phyloP scores from a whole-genome alignment of 2,113 vertebrate genomes.

The Xerus inauris region DNA sequence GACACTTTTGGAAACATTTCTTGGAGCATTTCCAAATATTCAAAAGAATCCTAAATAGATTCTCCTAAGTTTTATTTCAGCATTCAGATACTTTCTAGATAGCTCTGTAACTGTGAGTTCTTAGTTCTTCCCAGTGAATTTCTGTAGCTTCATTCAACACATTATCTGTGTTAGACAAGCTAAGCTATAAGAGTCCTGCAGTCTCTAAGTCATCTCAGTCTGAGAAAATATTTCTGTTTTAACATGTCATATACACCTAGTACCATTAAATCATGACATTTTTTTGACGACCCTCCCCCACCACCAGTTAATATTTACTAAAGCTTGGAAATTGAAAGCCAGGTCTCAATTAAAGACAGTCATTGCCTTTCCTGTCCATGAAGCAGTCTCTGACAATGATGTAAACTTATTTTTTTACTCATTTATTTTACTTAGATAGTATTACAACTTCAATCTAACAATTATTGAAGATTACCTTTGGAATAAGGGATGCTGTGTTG shows the following conservation, averaged over 20 bases:
- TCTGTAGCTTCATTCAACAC: background rate
- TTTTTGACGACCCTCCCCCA: background rate
- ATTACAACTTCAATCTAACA: background rate
- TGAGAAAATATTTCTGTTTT: background rate
- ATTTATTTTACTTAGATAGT: background rate
- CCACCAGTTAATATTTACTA: background rate
- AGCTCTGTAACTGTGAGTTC: background rate
- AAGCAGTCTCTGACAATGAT: background rate
- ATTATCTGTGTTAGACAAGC: background rate
- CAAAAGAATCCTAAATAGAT: background rate
- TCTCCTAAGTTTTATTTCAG: slow-evolving; percentile 39
- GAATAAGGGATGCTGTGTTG: background rate
- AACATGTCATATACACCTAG: background rate
- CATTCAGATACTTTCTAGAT: background rate
- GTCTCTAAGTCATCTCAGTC: background rate
- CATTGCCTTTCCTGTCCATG: background rate
- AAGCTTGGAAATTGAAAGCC: background rate
- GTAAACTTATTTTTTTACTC: background rate
- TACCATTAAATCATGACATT: background rate
- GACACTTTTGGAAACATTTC: slow-evolving; percentile 51
- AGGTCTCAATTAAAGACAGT: background rate
- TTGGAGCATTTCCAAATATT: slow-evolving; percentile 32
- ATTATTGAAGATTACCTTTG: background rate
- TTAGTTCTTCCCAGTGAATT: background rate
- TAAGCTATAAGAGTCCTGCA: background rate